phyloP scores from a whole-genome alignment of 2,113 vertebrate species.

The Bucco capensis region DNA sequence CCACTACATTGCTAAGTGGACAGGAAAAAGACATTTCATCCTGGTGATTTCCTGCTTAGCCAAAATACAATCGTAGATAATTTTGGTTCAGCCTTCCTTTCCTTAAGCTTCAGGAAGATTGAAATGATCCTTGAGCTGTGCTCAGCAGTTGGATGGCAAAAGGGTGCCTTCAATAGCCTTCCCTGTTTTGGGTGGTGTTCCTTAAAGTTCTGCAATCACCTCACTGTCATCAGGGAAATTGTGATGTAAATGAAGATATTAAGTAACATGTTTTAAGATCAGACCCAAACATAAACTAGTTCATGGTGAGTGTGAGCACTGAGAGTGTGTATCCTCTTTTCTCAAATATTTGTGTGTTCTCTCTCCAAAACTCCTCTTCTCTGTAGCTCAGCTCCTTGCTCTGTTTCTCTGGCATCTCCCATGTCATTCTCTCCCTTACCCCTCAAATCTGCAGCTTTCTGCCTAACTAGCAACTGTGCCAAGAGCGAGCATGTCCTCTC shows the following conservation, averaged over 20 bases:
- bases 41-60: background rate
- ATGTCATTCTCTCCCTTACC: too few species aligned
- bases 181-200: too few species aligned
- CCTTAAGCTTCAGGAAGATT: background rate
- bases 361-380: background rate
- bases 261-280: background rate
- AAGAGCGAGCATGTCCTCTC: background rate
- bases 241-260: background rate
- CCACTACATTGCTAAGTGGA: background rate
- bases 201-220: background rate
- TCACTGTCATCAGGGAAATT: background rate
- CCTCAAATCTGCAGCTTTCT: background rate
- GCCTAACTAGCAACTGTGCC: rapidly evolving
- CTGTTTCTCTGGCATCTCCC: background rate
- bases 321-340: background rate
- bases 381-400: background rate
- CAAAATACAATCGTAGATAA: too few species aligned
- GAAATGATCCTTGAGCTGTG: background rate
- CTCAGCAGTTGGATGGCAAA: background rate
- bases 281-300: background rate
- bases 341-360: background rate
- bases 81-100: background rate
- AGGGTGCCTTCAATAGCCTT: background rate
- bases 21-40: too few species aligned
- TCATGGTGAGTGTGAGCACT: background rate